Conservation (phyloP, 2,797 vertebrate genomes). For the Alectoris magna region DNA sequence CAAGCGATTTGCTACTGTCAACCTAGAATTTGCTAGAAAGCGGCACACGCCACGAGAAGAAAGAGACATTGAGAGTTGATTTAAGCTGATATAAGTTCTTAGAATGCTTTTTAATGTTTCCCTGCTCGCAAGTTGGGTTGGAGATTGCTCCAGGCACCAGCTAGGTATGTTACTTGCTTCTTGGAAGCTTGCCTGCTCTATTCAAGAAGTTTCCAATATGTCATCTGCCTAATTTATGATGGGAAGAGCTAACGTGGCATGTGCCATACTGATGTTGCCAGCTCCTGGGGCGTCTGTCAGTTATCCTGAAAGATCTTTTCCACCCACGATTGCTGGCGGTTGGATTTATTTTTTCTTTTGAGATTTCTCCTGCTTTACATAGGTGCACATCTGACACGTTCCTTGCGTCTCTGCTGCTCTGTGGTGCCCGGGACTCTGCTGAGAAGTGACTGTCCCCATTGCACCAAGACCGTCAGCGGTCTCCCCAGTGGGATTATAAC, state of each 20-base stretch:
- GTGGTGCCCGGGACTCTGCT: neutral
- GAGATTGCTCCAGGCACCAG: neutral
- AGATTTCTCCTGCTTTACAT: neutral
- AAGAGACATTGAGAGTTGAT: neutral
- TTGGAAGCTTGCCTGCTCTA: accelerated
- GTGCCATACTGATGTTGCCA: neutral
- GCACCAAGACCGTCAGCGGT: neutral
- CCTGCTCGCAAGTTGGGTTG: accelerated
- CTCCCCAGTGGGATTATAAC: neutral
- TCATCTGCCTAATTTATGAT: neutral
- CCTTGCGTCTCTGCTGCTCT: neutral
- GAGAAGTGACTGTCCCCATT: neutral
- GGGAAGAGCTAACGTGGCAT: neutral
- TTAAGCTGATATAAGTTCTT: neutral
- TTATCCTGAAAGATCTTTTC: neutral
- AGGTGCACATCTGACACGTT: neutral
- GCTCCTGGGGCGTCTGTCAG: neutral
- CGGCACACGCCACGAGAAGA: neutral
- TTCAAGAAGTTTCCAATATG: neutral
- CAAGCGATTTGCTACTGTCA: neutral
- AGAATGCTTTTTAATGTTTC: neutral
- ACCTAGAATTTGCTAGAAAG: neutral
- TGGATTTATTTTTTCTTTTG: neutral
- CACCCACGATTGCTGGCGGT: accelerated
- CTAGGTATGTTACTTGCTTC: neutral